These are phyloP conservation scores for Liparis tanakae DNA, from an alignment of 2,797 vertebrate species.

Conservation along the genomic window DNA sequence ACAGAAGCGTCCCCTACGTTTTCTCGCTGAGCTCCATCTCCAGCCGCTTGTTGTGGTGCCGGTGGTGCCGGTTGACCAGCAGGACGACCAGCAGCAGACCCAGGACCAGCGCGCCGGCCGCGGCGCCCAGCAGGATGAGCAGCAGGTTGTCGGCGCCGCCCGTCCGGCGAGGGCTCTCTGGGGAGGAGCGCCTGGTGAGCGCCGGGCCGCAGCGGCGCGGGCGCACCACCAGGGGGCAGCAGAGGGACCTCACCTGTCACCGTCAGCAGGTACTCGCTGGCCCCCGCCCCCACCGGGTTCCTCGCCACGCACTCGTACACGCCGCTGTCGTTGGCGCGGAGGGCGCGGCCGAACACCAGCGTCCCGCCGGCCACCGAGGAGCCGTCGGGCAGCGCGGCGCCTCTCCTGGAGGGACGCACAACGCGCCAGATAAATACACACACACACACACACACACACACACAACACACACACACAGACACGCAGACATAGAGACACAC, in stretches of 20 bases:
- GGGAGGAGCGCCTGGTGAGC: not conserved
- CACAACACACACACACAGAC: too few species aligned
- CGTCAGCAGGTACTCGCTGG: conserved; percentile 50
- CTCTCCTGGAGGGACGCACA: conserved; percentile 33
- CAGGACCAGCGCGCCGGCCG: conserved; percentile 81
- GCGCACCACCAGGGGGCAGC: conserved; percentile 65
- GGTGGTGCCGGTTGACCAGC: conserved; percentile 86
- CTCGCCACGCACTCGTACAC: conserved; percentile 70
- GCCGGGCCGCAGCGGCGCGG: not conserved
- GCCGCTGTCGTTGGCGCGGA: conserved; percentile 76
- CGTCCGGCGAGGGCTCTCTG: not conserved
- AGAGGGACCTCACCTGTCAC: conserved; percentile 52
- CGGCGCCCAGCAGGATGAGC: conserved; percentile 83
- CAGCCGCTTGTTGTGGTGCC: conserved; percentile 85
- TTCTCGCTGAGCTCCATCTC: conserved; percentile 80
- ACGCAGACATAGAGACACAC: too few species aligned
- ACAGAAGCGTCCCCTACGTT: too few species aligned
- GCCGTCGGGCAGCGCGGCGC: conserved; percentile 67
- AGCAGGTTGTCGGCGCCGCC: conserved; percentile 70
- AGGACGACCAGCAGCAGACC: conserved; percentile 86
- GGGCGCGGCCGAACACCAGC: conserved; percentile 71
- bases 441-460: too few species aligned
- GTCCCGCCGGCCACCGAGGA: conserved; percentile 42
- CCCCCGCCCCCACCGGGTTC: conserved; percentile 68
- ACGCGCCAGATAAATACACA: too few species aligned